Conservation (phyloP, 2,797 vertebrate genomes). For the Eulemur coronatus region DNA sequence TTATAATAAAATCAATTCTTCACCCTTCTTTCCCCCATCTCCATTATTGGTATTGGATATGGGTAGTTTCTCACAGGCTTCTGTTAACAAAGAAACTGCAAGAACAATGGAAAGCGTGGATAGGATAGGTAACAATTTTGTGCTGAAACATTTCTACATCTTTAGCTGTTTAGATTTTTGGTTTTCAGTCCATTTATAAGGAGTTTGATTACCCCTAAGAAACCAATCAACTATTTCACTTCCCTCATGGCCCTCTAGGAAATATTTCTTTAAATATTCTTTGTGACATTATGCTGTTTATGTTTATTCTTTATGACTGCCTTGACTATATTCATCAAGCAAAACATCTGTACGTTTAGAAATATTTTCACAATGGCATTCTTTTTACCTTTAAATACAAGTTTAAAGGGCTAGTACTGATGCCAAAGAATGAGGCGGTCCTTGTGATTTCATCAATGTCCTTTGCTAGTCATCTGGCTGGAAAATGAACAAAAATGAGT, state of each 20-base stretch:
- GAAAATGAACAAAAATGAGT: neutral
- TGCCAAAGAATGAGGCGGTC: neutral
- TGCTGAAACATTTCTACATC: neutral
- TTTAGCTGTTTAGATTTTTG: neutral
- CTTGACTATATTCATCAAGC: neutral
- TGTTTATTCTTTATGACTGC: neutral
- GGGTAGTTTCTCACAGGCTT: neutral
- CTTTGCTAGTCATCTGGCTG: neutral
- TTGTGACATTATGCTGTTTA: neutral
- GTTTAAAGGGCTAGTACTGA: neutral
- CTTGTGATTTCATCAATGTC: neutral
- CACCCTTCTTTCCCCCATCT: neutral
- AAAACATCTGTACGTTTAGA: conserved; percentile 13
- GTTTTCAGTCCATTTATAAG: neutral
- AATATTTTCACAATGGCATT: neutral
- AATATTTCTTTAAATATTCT: conserved; percentile 29
- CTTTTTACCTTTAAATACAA: conserved; percentile 17
- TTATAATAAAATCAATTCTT: neutral
- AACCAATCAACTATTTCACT: neutral
- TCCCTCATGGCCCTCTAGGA: neutral
- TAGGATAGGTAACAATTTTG: neutral
- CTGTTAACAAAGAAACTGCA: neutral
- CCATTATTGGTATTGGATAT: neutral
- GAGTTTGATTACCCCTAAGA: neutral
- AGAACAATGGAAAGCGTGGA: neutral